Conservation (phyloP, 1,140 invertebrate genomes). For the Paramacrobiotus metropolitanus region DNA sequence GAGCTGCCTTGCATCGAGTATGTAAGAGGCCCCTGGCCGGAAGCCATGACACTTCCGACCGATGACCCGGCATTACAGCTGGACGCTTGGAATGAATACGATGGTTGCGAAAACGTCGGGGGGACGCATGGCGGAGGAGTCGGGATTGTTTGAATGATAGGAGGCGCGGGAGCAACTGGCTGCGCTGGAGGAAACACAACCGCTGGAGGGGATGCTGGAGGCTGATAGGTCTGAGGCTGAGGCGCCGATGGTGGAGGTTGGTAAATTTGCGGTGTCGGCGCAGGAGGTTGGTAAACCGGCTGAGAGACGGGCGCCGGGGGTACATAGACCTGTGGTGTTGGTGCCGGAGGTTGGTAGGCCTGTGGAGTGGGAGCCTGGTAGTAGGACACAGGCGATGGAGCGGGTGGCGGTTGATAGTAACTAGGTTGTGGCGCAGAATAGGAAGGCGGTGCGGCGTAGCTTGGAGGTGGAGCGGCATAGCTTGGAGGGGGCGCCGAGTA, state of each 20-base stretch:
- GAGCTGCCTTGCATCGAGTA: not conserved
- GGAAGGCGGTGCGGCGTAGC: not conserved
- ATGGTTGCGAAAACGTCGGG: not conserved
- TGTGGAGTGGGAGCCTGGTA: too few relatives aligned
- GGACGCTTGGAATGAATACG: not conserved
- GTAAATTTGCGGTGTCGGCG: slow-evolving; percentile 2
- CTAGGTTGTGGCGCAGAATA: not conserved
- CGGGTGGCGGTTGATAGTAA: too few relatives aligned
- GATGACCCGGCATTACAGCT: not conserved
- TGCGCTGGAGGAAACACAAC: not conserved
- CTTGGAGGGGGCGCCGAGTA: too few relatives aligned
- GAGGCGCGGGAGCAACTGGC: too few relatives aligned
- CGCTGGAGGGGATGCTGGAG: not conserved
- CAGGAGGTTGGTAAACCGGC: slow-evolving; percentile 5
- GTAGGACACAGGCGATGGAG: too few relatives aligned
- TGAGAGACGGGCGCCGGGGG: not conserved
- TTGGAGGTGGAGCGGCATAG: too few relatives aligned
- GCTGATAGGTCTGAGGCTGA: not conserved
- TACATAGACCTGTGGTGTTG: too few relatives aligned
- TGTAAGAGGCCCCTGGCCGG: not conserved
- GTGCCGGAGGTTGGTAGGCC: too few relatives aligned
- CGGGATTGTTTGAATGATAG: not conserved
- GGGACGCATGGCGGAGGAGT: not conserved
- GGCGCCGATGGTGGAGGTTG: not conserved
- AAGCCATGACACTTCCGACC: not conserved